Percentiles rank a stretch among this genome's conserved stretches.
These are phyloP conservation scores for Anthoscopus minutus DNA, from an alignment of 2,113 vertebrate species.

Conservation along the genomic window DNA sequence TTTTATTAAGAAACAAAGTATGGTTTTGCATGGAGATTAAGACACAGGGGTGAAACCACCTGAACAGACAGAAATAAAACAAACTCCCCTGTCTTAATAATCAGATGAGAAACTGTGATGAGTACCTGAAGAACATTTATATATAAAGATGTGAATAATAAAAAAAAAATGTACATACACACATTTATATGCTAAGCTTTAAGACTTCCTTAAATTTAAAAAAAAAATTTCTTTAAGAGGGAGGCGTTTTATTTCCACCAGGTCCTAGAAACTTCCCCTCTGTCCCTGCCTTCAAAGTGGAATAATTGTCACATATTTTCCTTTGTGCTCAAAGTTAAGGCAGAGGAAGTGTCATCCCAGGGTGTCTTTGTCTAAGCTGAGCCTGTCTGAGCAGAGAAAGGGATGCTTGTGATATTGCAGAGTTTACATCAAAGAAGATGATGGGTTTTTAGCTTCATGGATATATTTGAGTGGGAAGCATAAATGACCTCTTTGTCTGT, in stretches of 20 bases:
- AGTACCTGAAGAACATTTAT: neutral
- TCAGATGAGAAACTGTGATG: neutral
- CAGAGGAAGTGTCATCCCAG: neutral
- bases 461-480: neutral
- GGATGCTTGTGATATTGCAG: neutral
- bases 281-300: neutral
- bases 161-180: too few relatives aligned
- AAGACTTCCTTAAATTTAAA: neutral
- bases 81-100: fast-evolving
- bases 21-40: neutral
- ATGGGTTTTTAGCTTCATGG: neutral
- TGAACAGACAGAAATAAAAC: neutral
- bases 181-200: neutral
- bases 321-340: neutral
- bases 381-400: neutral
- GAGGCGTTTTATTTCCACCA: neutral
- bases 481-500: neutral
- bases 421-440: neutral
- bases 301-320: neutral
- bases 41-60: neutral
- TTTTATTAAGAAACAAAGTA: neutral
- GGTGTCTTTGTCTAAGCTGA: neutral
- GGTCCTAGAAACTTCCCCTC: neutral
- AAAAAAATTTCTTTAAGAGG: neutral
- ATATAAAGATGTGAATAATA: too few relatives aligned